Evolutionary conservation across 2,797 vertebrate genomes (phyloP).

Genomic region (Pseudopleuronectes americanus): DNA sequence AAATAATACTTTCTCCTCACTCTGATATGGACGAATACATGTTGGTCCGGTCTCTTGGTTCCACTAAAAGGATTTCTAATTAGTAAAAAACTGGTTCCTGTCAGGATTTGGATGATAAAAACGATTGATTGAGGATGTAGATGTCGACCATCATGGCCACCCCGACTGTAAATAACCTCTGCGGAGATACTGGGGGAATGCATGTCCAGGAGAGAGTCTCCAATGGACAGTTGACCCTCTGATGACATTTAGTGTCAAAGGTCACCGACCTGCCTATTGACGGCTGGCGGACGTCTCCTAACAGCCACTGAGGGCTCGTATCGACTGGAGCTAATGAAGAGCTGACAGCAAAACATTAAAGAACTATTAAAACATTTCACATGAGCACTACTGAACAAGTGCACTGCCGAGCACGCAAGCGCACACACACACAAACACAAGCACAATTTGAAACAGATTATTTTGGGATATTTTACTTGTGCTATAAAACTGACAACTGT

Average conservation of each 20-base stretch:
- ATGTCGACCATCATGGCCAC: background rate
- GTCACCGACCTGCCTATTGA: slow-evolving; percentile 50
- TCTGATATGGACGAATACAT: background rate
- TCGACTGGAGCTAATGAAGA: slow-evolving; percentile 34
- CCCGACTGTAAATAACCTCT: slow-evolving; percentile 52
- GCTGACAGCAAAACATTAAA: slow-evolving; percentile 7
- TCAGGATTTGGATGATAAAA: background rate
- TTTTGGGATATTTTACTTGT: slow-evolving; percentile 2
- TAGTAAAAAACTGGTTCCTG: background rate
- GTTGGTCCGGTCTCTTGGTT: background rate
- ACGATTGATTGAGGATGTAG: slow-evolving; percentile 6
- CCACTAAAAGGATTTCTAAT: background rate
- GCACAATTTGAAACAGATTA: background rate
- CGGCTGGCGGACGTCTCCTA: slow-evolving; percentile 24
- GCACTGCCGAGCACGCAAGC: background rate
- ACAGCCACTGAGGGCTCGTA: slow-evolving; percentile 29
- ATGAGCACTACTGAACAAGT: background rate
- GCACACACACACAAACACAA: background rate
- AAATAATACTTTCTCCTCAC: background rate
- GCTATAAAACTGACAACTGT: background rate
- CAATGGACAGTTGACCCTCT: slow-evolving; percentile 40
- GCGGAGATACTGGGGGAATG: slow-evolving; percentile 48
- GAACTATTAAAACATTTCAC: background rate
- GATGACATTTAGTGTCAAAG: slow-evolving; percentile 55
- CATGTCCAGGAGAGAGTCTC: slow-evolving; percentile 20